These are phyloP conservation scores for Drosophila biarmipes DNA, from an alignment of 1,140 invertebrate genomes.

Conservation along the genomic window DNA sequence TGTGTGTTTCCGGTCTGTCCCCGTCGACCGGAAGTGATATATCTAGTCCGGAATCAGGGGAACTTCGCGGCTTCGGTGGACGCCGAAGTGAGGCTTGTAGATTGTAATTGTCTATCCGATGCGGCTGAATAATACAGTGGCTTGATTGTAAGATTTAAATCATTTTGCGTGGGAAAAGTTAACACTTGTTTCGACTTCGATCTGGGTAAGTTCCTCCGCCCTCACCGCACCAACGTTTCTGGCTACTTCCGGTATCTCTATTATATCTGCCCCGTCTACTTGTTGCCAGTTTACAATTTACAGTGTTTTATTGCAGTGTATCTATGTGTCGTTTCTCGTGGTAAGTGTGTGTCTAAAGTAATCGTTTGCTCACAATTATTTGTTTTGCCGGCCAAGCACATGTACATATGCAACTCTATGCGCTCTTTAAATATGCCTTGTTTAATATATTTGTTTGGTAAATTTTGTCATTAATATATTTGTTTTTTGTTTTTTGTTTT, in stretches of 20 bases:
- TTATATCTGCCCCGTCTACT: conserved; percentile 32
- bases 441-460: conserved; percentile 59
- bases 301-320: conserved; percentile 40
- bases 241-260: conserved; percentile 49
- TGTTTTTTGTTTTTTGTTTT: conserved; percentile 15
- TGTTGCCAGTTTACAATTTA: conserved; percentile 76
- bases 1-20: conserved; percentile 15
- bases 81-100: conserved; percentile 38
- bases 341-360: conserved; percentile 59
- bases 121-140: conserved; percentile 72
- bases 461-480: conserved; percentile 61
- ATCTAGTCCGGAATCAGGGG: conserved; percentile 1
- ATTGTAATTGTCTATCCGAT: conserved; percentile 32
- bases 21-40: conserved; percentile 11
- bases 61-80: conserved; percentile 32
- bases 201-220: no score
- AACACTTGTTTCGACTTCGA: conserved; percentile 64
- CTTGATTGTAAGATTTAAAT: conserved; percentile 65
- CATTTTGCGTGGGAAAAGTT: conserved; percentile 81
- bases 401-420: conserved; percentile 56
- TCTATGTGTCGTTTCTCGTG: conserved; percentile 14
- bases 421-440: conserved; percentile 63
- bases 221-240: conserved; percentile 22
- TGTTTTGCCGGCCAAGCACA: conserved; percentile 39
- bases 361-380: conserved; percentile 71